Conservation (phyloP, 2,888 invertebrate genomes). For the Agrochola lychnidis region DNA sequence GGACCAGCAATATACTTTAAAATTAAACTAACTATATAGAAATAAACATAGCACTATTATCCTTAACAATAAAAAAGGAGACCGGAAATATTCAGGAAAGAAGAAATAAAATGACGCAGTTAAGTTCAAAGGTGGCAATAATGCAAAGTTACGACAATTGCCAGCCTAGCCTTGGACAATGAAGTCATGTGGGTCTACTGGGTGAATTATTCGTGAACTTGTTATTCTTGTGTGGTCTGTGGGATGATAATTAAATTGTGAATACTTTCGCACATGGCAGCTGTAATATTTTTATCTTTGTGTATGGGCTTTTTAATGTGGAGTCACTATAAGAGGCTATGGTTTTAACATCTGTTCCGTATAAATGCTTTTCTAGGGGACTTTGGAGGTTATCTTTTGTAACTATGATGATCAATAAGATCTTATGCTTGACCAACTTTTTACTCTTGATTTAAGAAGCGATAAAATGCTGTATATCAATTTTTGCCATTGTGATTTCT, state of each 20-base stretch:
- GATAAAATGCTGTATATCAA: neutral
- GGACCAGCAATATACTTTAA: constrained; percentile 13
- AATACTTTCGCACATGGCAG: neutral
- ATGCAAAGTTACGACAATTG: constrained; percentile 45
- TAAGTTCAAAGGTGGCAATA: constrained; percentile 41
- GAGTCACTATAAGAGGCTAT: neutral
- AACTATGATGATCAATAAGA: neutral
- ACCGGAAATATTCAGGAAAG: constrained; percentile 46
- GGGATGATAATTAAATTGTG: constrained; percentile 14
- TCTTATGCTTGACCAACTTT: too few species aligned
- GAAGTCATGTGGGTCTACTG: constrained; percentile 23
- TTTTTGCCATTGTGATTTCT: neutral
- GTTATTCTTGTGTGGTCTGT: constrained; percentile 16
- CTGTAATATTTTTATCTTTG: neutral
- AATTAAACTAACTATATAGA: constrained; percentile 9
- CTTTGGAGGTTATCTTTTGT: neutral
- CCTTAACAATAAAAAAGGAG: constrained; percentile 53
- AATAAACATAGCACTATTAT: constrained; percentile 31
- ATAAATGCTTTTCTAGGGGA: neutral
- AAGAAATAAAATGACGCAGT: constrained; percentile 38
- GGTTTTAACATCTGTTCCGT: neutral
- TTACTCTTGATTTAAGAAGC: neutral
- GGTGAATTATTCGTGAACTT: constrained; percentile 34
- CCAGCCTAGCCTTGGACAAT: constrained; percentile 39
- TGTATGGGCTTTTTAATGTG: neutral